Evolutionary conservation across 2,797 vertebrate genomes (phyloP).

Genomic region (Enteromius afrohamiltoni): DNA sequence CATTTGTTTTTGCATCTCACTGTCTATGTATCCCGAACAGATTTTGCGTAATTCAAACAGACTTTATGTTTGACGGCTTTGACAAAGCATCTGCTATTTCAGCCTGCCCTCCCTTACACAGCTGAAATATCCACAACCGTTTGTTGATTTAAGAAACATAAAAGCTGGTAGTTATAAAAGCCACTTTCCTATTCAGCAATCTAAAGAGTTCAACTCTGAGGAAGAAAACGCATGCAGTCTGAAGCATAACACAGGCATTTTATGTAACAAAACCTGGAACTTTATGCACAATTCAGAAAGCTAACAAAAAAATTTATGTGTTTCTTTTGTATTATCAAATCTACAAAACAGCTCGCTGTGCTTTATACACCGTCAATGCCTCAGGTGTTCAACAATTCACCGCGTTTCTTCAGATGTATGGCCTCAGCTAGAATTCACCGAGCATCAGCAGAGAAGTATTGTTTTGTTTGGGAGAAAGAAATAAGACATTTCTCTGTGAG

Average conservation of each 20-base stretch:
- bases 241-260: slow-evolving; percentile 25
- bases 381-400: slow-evolving; percentile 41
- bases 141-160: slow-evolving; percentile 45
- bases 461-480: slow-evolving; percentile 76
- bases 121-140: slow-evolving; percentile 15
- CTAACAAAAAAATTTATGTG: neutral
- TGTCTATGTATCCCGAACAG: slow-evolving; percentile 38
- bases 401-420: slow-evolving; percentile 60
- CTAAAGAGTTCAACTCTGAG: slow-evolving; percentile 33
- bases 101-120: slow-evolving; percentile 37
- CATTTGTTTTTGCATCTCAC: slow-evolving; percentile 46
- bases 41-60: slow-evolving; percentile 50
- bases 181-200: slow-evolving; percentile 22
- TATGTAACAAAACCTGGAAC: slow-evolving; percentile 22
- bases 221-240: slow-evolving; percentile 12
- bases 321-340: slow-evolving; percentile 36
- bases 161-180: slow-evolving; percentile 37
- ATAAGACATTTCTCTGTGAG: slow-evolving; percentile 80
- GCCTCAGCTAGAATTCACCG: slow-evolving; percentile 73
- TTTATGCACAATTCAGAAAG: slow-evolving; percentile 18
- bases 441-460: slow-evolving; percentile 73
- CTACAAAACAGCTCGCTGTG: slow-evolving; percentile 43
- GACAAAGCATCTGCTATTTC: slow-evolving; percentile 47
- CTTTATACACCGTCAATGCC: slow-evolving; percentile 38
- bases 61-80: slow-evolving; percentile 30